A percentile compares a stretch with the other conserved stretches of the same genome.
Evolutionary conservation across 2,113 vertebrate genomes (phyloP).

Genomic region (Pollachius pollachius): DNA sequence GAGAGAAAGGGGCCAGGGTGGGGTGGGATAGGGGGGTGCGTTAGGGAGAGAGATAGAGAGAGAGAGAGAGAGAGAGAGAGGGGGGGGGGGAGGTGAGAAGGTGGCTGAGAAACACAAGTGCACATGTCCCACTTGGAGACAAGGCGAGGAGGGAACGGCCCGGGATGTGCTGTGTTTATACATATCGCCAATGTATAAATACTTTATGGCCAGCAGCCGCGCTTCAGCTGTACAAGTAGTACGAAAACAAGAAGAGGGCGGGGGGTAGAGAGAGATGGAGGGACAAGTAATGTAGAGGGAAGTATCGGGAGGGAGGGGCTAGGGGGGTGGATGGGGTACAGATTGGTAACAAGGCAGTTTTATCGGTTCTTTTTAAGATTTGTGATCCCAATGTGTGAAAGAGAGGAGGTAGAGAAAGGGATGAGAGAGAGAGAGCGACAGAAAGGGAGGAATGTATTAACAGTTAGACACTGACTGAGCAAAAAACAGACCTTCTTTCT

Average conservation of each 20-base stretch:
- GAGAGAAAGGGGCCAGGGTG: too few species aligned
- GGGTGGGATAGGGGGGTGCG: background rate
- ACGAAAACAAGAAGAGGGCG: constrained; percentile 20
- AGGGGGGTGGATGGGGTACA: too few species aligned
- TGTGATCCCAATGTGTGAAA: constrained; percentile 16
- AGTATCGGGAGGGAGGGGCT: background rate
- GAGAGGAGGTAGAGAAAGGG: constrained; percentile 2
- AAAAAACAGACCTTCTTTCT: background rate
- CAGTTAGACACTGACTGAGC: constrained; percentile 2
- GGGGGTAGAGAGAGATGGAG: background rate
- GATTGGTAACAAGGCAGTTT: background rate
- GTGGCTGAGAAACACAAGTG: background rate
- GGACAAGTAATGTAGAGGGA: too few species aligned
- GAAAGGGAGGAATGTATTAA: constrained; percentile 48
- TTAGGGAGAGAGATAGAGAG: too few species aligned
- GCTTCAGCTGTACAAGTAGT: too few species aligned
- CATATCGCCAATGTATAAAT: constrained; percentile 12
- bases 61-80: too few species aligned
- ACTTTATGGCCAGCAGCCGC: constrained; percentile 31
- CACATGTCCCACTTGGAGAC: background rate
- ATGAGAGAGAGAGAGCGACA: background rate
- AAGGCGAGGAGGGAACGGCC: background rate
- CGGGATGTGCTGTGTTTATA: constrained; percentile 12
- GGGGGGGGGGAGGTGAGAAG: background rate
- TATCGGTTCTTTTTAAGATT: background rate